Percentiles rank a stretch among this genome's conserved stretches.
These are phyloP conservation scores for Eumaeus atala DNA, from an alignment of 1,140 invertebrate genomes.

Conservation along the genomic window DNA sequence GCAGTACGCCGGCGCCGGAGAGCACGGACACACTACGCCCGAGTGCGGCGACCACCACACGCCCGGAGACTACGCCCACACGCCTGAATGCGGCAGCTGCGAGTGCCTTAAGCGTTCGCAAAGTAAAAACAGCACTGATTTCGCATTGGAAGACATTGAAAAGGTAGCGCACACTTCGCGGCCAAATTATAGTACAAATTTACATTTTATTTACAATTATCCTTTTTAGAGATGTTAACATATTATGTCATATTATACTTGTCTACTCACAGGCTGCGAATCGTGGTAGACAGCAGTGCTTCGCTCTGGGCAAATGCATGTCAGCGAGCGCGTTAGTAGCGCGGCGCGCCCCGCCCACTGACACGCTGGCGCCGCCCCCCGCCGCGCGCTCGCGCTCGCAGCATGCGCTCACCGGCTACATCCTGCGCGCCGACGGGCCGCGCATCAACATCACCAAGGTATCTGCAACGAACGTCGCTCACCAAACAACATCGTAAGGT, in stretches of 20 bases:
- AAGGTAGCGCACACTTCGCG: slow-evolving; percentile 20
- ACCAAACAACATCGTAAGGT: too few relatives aligned
- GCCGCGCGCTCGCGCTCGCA: slow-evolving; percentile 26
- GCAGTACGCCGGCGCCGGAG: slow-evolving; percentile 74
- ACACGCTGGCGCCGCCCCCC: slow-evolving; percentile 13
- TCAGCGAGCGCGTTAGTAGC: slow-evolving; percentile 51
- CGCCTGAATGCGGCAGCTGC: slow-evolving; percentile 17
- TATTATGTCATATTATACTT: too few relatives aligned
- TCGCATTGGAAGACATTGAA: slow-evolving; percentile 19
- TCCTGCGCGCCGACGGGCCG: slow-evolving; percentile 48
- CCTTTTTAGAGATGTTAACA: too few relatives aligned
- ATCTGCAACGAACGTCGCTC: neutral
- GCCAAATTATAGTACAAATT: neutral
- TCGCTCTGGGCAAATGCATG: slow-evolving; percentile 55
- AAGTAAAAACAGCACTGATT: slow-evolving; percentile 18
- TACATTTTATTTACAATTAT: too few relatives aligned
- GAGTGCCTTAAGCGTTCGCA: slow-evolving; percentile 17
- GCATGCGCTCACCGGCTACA: slow-evolving; percentile 52
- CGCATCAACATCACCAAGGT: slow-evolving; percentile 60
- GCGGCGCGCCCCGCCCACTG: slow-evolving; percentile 20
- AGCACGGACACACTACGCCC: slow-evolving; percentile 24
- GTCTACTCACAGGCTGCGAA: slow-evolving; percentile 17
- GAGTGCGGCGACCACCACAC: slow-evolving; percentile 21
- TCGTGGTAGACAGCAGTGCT: slow-evolving; percentile 11
- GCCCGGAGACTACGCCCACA: slow-evolving; percentile 19